Conservation (phyloP, 2,113 vertebrate genomes). For the Notiomystis cincta region DNA sequence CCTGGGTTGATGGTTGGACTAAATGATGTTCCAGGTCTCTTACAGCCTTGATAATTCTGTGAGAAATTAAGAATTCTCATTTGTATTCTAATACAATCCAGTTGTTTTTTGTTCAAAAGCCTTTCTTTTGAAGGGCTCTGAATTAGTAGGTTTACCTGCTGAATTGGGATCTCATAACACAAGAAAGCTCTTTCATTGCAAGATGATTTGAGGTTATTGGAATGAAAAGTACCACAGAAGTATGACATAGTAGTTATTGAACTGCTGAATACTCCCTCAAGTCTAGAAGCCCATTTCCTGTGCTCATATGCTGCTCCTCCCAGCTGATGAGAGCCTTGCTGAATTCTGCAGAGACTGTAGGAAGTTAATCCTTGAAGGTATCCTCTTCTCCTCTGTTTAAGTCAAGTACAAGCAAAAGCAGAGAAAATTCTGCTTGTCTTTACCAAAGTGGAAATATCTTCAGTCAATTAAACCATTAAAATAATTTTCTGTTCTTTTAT, state of each 20-base stretch:
- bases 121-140: neutral
- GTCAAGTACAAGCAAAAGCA: neutral
- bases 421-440: neutral
- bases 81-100: neutral
- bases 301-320: neutral
- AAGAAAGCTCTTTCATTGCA: neutral
- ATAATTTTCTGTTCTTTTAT: neutral
- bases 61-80: neutral
- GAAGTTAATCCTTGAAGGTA: neutral
- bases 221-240: neutral
- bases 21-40: neutral
- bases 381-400: neutral
- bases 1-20: rapidly evolving
- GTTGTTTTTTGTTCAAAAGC: neutral
- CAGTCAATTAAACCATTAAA: neutral
- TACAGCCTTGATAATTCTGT: neutral
- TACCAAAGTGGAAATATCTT: neutral
- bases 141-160: neutral
- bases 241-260: neutral
- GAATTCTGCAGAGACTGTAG: neutral
- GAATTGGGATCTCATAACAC: neutral
- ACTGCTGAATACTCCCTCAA: neutral
- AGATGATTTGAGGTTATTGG: neutral
- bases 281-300: neutral
- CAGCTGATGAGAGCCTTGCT: neutral